Conservation (phyloP, 2,888 invertebrate genomes). For the Patella pellucida region DNA sequence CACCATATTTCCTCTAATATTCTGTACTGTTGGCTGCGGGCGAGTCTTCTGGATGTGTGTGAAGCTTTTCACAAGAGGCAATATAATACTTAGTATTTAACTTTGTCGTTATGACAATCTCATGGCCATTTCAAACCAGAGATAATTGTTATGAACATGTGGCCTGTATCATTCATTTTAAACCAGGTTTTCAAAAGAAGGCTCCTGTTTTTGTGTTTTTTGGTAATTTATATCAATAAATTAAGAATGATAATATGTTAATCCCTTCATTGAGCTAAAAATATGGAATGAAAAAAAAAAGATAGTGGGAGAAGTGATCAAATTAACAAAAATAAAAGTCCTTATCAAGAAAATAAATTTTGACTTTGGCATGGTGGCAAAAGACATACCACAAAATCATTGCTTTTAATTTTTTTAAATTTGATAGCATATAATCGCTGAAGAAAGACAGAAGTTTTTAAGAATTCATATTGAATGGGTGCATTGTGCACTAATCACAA, state of each 20-base stretch:
- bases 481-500: too few species aligned
- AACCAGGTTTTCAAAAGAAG: too few species aligned
- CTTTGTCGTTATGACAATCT: too few species aligned
- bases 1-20: constrained; percentile 59
- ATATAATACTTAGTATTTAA: not conserved
- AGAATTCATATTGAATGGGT: too few species aligned
- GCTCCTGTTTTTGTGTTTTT: too few species aligned
- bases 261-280: constrained; percentile 9
- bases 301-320: not conserved
- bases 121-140: constrained; percentile 8
- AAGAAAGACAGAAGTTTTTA: too few species aligned
- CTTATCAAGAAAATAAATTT: not conserved
- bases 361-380: not conserved
- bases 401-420: too few species aligned
- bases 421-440: too few species aligned
- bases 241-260: constrained; percentile 1
- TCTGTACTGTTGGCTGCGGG: constrained; percentile 48
- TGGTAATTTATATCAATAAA: too few species aligned
- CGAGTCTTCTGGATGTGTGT: constrained; percentile 56
- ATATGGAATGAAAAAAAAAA: not conserved
- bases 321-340: not conserved
- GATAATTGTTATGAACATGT: not conserved
- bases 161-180: constrained; percentile 13
- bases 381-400: not conserved
- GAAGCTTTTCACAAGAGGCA: constrained; percentile 51